Evolutionary conservation across 1,140 invertebrate species (phyloP), one percentile per base, ranked within the genome.

Genomic region (Araneus ventricosus): DNA sequence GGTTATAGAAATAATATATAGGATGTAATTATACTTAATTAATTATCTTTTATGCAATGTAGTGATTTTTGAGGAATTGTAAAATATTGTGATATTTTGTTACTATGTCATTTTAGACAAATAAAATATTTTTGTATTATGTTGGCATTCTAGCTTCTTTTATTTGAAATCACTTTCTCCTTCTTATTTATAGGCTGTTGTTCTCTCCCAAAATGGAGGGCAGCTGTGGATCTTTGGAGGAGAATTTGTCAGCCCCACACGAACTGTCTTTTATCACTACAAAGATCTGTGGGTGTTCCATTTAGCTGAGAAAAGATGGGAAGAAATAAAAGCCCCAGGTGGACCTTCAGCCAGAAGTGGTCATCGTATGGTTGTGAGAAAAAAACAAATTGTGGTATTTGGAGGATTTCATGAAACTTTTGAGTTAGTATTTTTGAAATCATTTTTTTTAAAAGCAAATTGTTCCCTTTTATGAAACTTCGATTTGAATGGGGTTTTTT

Each of bases 201-300:
- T 96, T 27, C 96, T 97, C 37, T 96, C 97, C 52, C 96, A 97
- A 52, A 97, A 97, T 94, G 98, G 97, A 24, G 98, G 98, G 96
- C 96, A 96, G 94, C 94, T 96, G 93, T 96, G 96, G 96, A 95
- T 99, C 61, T 99, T 99, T 96, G 98, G 98, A 34, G 98, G 98
- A 8, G 98, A 99, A 96, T 99, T 98, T 96, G 97, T 98, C 1
- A 98, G 97, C 95, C 97, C 97, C 3, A 97, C 97, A 0, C 98
- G 99, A 95, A 97, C 97, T 52, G 98, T 99, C 95, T 99, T 99
- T 95, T 97, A 99, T 95, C 98, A 99, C 95, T 99, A 98, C 95
- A 97, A 97, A 95, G 98, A 99, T 95, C 96, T 99, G 0, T 99
- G 98, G 98, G 96, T 98, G 30, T 98, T 97, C 95, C 97, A 97